Conservation (phyloP, 2,113 vertebrate species). For the Clarias gariepinus region DNA sequence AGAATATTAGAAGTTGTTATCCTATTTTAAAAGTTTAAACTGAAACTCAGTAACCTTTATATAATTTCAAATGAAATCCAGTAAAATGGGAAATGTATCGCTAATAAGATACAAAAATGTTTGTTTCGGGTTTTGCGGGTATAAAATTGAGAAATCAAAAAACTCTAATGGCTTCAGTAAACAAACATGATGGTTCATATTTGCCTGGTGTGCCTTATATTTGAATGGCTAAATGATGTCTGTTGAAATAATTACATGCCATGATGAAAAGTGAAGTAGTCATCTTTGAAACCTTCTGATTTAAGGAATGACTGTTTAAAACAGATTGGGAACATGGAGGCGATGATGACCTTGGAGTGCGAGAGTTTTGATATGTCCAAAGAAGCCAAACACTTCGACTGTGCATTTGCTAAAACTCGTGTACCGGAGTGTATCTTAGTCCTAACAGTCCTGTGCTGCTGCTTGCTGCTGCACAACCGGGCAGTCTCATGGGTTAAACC, state of each 20-base stretch:
- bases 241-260: background rate
- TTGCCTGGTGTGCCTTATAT: conserved; percentile 2
- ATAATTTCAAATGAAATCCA: background rate
- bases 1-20: background rate
- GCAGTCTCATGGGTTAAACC: conserved; percentile 38
- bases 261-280: background rate
- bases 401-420: background rate
- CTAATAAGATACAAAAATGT: background rate
- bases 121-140: background rate
- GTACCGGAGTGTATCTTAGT: background rate
- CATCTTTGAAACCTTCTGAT: background rate
- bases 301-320: background rate
- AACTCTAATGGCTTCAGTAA: background rate
- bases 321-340: background rate
- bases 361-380: background rate
- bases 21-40: background rate
- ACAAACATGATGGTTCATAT: background rate
- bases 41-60: background rate
- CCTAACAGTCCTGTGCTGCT: conserved; percentile 5
- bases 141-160: background rate
- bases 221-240: conserved; percentile 3
- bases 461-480: conserved; percentile 30
- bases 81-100: background rate
- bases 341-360: background rate
- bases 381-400: background rate